These are phyloP conservation scores for Crossaster papposus DNA, from an alignment of 53 echinoderm and acorn worm genomes.

Conservation along the genomic window DNA sequence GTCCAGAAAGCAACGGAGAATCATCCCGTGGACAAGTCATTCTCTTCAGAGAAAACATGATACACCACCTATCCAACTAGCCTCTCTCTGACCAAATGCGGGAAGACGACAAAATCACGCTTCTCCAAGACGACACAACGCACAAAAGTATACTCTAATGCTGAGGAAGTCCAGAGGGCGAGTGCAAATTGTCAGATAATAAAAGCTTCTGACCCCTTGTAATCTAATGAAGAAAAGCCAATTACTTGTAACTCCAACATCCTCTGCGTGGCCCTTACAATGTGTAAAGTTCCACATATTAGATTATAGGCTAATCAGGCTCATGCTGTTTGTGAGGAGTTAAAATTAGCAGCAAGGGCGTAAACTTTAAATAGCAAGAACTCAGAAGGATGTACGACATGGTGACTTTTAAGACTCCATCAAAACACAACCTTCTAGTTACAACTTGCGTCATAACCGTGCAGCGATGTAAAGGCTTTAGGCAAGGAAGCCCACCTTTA, in stretches of 20 bases:
- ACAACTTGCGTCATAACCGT: not conserved
- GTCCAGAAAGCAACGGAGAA: not conserved
- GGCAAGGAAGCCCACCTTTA: not conserved
- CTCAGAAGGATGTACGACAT: not conserved
- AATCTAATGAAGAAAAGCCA: conserved; percentile 20
- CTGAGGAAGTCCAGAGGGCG: not conserved
- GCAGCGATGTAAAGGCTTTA: not conserved
- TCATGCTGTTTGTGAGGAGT: not conserved
- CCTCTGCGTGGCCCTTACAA: not conserved
- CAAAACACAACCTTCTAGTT: not conserved
- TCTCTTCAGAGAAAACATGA: not conserved
- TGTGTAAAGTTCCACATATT: not conserved
- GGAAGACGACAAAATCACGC: not conserved
- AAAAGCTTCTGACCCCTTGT: not conserved
- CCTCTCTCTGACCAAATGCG: not conserved
- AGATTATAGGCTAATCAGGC: not conserved
- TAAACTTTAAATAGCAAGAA: not conserved
- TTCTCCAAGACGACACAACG: no score
- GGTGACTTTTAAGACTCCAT: not conserved
- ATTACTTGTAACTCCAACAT: conserved; percentile 7
- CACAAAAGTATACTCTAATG: not conserved
- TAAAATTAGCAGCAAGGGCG: not conserved
- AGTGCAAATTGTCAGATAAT: conserved; percentile 21
- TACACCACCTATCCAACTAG: not conserved
- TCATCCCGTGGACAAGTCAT: conserved; percentile 1